Percentiles rank a stretch among this genome's conserved stretches.
These are phyloP conservation scores for Eristalis pertinax DNA, from an alignment of 2,888 invertebrate genomes.

Conservation along the genomic window DNA sequence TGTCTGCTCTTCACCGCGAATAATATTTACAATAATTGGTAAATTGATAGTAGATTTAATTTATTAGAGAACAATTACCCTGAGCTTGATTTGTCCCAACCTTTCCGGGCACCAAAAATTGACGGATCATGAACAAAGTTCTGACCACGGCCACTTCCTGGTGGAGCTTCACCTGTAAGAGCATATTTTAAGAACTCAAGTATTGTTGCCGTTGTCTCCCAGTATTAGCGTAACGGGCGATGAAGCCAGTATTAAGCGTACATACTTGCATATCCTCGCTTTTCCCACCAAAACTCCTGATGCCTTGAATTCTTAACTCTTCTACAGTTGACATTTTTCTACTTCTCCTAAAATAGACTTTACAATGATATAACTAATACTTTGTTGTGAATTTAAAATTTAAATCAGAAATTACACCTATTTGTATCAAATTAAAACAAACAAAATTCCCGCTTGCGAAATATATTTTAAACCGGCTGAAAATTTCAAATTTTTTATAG, in stretches of 20 bases:
- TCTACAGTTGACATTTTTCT: constrained; percentile 89
- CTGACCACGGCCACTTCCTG: constrained; percentile 88
- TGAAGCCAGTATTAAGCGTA: constrained; percentile 55
- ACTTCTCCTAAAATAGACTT: not conserved
- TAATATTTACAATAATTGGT: constrained; percentile 71
- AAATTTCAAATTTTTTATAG: too few relatives aligned
- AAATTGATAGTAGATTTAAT: not conserved
- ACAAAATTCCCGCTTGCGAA: not conserved
- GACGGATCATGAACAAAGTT: constrained; percentile 97
- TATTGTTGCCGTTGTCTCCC: constrained; percentile 97
- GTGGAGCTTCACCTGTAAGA: constrained; percentile 95
- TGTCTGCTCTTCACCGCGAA: constrained; percentile 84
- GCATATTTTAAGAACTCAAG: constrained; percentile 97
- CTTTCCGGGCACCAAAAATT: constrained; percentile 79
- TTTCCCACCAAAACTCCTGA: constrained; percentile 94
- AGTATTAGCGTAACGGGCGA: constrained; percentile 95
- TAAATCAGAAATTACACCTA: not conserved
- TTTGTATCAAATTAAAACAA: too few relatives aligned
- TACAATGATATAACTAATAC: too few relatives aligned
- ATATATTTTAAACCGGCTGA: not conserved
- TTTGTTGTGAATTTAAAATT: not conserved
- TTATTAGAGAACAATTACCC: constrained; percentile 72
- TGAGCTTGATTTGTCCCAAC: constrained; percentile 81
- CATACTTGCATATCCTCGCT: constrained; percentile 87
- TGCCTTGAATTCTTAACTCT: constrained; percentile 90